These are phyloP conservation scores for Andrena camellia DNA, from an alignment of 2,888 invertebrate genomes.

Conservation along the genomic window DNA sequence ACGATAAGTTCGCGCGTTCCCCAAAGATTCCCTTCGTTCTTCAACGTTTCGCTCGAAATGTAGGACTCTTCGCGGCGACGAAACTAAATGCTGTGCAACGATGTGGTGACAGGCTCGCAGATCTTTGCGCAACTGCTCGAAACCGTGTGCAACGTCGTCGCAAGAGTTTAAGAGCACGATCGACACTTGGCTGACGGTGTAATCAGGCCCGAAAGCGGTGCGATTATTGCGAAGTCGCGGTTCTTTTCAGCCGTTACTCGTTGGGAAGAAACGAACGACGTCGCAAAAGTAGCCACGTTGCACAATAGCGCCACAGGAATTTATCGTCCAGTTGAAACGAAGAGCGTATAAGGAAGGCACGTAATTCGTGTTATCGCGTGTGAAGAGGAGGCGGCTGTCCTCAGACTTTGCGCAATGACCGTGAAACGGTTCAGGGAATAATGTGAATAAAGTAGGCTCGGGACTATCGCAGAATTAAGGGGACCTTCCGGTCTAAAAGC, in stretches of 20 bases:
- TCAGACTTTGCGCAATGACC: constrained; percentile 45
- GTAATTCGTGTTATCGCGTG: constrained; percentile 45
- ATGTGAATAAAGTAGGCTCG: not conserved
- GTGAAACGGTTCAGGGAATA: constrained; percentile 29
- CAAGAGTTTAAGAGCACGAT: not conserved
- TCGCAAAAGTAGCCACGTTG: constrained; percentile 29
- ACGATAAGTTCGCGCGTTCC: not conserved
- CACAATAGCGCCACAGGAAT: constrained; percentile 43
- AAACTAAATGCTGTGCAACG: too few relatives aligned
- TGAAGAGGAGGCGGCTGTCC: constrained; percentile 24
- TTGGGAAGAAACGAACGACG: not conserved
- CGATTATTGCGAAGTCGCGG: constrained; percentile 1
- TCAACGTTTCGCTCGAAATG: not conserved
- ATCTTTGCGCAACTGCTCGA: not conserved
- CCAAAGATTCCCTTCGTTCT: not conserved
- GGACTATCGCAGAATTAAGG: constrained; percentile 13
- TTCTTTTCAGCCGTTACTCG: not conserved
- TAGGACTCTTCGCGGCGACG: too few relatives aligned
- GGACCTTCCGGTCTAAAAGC: too few relatives aligned
- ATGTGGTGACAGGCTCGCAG: too few relatives aligned
- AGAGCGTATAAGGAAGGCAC: constrained; percentile 9
- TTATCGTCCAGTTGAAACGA: constrained; percentile 39
- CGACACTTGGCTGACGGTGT: not conserved
- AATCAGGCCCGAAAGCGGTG: not conserved
- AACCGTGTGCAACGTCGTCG: not conserved